Evolutionary conservation across 2,888 invertebrate species (phyloP).

Genomic region (Resseliella maxima): DNA sequence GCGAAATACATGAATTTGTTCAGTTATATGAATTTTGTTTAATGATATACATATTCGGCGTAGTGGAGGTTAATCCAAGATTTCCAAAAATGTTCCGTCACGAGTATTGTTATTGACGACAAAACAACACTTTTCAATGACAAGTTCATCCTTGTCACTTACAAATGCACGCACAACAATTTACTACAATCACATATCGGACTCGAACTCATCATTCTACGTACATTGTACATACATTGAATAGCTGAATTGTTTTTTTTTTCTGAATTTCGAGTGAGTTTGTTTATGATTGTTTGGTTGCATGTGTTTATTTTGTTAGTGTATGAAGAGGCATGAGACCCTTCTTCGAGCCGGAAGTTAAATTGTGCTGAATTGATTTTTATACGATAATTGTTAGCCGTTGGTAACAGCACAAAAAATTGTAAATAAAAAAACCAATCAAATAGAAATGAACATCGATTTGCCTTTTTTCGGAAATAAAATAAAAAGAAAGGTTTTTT

Average conservation of each 20-base stretch:
- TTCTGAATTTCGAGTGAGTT: not conserved
- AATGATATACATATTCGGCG: not conserved
- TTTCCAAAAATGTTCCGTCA: not conserved
- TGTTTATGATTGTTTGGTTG: constrained; percentile 48
- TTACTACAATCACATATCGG: constrained; percentile 30
- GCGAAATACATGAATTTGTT: not conserved
- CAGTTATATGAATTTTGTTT: not conserved
- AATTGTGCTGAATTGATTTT: constrained; percentile 55
- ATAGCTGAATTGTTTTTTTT: not conserved
- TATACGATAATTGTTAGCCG: constrained; percentile 47
- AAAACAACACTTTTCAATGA: not conserved
- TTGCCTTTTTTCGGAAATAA: constrained; percentile 46
- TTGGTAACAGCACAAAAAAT: not conserved
- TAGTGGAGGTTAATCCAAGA: not conserved
- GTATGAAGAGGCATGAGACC: constrained; percentile 26
- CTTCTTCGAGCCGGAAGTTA: constrained; percentile 18
- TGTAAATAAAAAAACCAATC: constrained; percentile 18
- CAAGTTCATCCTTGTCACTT: constrained; percentile 37
- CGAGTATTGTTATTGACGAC: not conserved
- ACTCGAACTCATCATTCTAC: constrained; percentile 4
- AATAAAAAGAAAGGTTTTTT: constrained; percentile 5
- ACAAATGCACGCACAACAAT: constrained; percentile 36
- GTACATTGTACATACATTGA: not conserved
- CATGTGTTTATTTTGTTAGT: constrained; percentile 52
- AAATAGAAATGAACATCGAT: constrained; percentile 32